phyloP scores from a whole-genome alignment of 2,113 vertebrate species.

The Bambusicola thoracicus region DNA sequence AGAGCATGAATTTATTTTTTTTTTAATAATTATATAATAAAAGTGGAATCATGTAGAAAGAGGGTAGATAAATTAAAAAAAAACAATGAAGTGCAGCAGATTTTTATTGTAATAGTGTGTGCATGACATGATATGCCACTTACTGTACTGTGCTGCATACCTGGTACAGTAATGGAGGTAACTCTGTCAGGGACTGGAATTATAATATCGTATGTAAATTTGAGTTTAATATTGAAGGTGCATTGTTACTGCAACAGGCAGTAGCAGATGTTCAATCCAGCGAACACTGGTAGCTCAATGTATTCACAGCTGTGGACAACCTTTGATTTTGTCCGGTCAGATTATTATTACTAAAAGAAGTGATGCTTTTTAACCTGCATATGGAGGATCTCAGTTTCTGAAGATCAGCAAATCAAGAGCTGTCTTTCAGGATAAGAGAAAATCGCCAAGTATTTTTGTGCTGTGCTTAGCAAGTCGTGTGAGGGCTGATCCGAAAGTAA shows the following conservation, averaged over 20 bases:
- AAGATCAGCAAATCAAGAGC: not conserved
- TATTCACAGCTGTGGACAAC: not conserved
- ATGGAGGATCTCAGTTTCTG: not conserved
- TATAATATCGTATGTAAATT: not conserved
- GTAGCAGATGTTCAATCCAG: not conserved
- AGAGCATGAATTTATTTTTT: not conserved
- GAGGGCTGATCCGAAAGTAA: not conserved
- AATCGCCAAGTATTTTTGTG: not conserved
- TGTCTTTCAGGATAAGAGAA: not conserved
- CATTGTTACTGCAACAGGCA: not conserved
- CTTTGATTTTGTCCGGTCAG: not conserved
- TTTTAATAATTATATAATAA: not conserved
- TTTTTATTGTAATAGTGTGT: not conserved
- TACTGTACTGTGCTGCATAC: not conserved
- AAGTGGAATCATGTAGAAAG: not conserved
- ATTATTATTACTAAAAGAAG: not conserved
- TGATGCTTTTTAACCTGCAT: not conserved
- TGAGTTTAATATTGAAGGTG: not conserved
- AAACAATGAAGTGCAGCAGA: rapidly evolving
- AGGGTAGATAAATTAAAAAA: not conserved
- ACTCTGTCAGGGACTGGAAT: not conserved
- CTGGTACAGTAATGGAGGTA: not conserved
- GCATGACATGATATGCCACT: not conserved
- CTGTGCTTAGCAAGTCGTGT: not conserved
- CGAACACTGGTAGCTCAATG: not conserved